These are phyloP conservation scores for Apeltes quadracus DNA, from an alignment of 2,113 vertebrate genomes.

Conservation along the genomic window DNA sequence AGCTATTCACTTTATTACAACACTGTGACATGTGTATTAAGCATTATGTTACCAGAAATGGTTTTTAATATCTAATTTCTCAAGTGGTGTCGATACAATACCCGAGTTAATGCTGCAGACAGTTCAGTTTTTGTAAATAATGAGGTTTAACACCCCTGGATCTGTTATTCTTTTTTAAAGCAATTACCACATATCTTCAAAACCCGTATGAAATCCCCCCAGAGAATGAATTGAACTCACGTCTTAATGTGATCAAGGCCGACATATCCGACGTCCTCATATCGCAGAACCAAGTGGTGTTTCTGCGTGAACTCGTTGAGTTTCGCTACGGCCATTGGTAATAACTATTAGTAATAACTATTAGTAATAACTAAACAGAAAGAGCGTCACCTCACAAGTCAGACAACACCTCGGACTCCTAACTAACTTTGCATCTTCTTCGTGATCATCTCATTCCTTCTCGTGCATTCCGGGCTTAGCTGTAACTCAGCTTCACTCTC, in stretches of 20 bases:
- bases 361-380: fast-evolving
- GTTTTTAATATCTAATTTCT: background rate
- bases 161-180: background rate
- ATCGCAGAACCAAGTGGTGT: background rate
- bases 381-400: background rate
- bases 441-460: background rate
- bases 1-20: background rate
- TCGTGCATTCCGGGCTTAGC: background rate
- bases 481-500: fast-evolving
- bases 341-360: fast-evolving
- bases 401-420: fast-evolving
- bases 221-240: conserved; percentile 52
- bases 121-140: background rate
- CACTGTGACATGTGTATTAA: background rate
- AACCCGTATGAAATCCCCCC: background rate
- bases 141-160: background rate
- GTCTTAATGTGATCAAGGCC: conserved; percentile 73
- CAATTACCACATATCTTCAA: background rate
- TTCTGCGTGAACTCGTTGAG: conserved; percentile 66
- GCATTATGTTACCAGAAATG: background rate
- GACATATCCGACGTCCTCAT: conserved; percentile 46
- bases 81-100: background rate
- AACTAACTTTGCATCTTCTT: background rate
- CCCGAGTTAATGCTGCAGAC: background rate
- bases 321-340: conserved; percentile 61